A percentile compares a stretch with the other conserved stretches of the same genome.
Conservation (phyloP, 1,140 invertebrate species). For the Oryctes rhinoceros region DNA sequence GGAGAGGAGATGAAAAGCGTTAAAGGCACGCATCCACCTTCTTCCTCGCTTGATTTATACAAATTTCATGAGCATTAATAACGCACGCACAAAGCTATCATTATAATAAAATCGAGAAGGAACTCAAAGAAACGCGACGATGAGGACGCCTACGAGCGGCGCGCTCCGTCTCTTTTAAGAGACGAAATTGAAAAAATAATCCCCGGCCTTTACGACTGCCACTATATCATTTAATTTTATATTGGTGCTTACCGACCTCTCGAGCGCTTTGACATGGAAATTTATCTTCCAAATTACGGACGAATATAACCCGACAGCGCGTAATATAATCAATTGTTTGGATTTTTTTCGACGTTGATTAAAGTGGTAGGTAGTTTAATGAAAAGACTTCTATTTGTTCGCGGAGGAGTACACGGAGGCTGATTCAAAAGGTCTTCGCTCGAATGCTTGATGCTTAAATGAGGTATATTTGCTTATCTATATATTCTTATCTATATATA, state of each 20-base stretch:
- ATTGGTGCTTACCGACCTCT: not conserved
- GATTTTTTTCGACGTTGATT: constrained; percentile 1
- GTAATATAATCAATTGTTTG: constrained; percentile 9
- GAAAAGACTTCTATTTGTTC: too few relatives aligned
- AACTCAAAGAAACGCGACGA: constrained; percentile 8
- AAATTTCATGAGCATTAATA: constrained; percentile 25
- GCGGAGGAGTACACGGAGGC: too few relatives aligned
- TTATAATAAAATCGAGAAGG: constrained; percentile 25
- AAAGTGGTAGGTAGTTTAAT: too few relatives aligned
- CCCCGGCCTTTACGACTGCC: not conserved
- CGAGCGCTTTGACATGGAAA: not conserved
- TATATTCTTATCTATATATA: too few relatives aligned
- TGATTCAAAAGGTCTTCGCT: too few relatives aligned
- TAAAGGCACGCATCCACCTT: not conserved
- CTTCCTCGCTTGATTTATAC: constrained; percentile 13
- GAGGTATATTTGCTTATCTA: too few relatives aligned
- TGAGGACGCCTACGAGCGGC: not conserved
- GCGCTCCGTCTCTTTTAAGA: not conserved
- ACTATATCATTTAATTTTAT: constrained; percentile 32
- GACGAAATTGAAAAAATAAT: constrained; percentile 26
- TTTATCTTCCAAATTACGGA: not conserved
- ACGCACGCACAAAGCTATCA: constrained; percentile 9
- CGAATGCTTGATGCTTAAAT: too few relatives aligned
- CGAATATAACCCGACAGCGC: not conserved
- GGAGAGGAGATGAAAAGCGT: not conserved